These are phyloP conservation scores for Euglossa dilemma DNA, from an alignment of 1,140 invertebrate genomes.

Conservation along the genomic window DNA sequence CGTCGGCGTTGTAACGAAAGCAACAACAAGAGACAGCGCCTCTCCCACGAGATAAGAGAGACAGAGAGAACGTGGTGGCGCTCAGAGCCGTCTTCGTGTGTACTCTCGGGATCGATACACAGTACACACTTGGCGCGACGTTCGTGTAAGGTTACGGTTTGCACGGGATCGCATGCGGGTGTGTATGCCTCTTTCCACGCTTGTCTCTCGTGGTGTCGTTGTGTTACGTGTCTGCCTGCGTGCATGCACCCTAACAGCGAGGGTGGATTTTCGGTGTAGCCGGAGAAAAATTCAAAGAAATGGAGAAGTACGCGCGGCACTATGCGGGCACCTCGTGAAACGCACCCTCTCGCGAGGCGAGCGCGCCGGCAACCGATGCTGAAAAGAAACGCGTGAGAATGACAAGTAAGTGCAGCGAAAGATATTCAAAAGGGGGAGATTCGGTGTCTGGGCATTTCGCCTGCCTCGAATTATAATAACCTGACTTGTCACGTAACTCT, in stretches of 20 bases:
- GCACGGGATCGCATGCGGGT: slow-evolving; percentile 38
- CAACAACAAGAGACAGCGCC: slow-evolving; percentile 46
- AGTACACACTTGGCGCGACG: slow-evolving; percentile 68
- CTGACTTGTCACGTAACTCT: not conserved
- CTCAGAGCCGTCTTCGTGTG: slow-evolving; percentile 66
- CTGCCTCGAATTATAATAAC: slow-evolving; percentile 23
- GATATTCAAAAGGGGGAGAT: not conserved
- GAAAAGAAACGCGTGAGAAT: slow-evolving; percentile 37
- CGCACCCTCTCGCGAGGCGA: slow-evolving; percentile 15
- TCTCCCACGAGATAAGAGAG: slow-evolving; percentile 49
- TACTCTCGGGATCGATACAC: slow-evolving; percentile 77
- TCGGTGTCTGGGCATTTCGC: slow-evolving; percentile 5
- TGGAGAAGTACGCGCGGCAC: not conserved
- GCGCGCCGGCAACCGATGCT: slow-evolving; percentile 11
- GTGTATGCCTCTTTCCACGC: slow-evolving; percentile 16
- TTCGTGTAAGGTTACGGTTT: slow-evolving; percentile 61
- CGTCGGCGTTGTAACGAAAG: slow-evolving; percentile 34
- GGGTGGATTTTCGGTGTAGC: slow-evolving; percentile 57
- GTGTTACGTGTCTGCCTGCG: slow-evolving; percentile 18
- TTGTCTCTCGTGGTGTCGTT: not conserved
- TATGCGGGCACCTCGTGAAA: slow-evolving; percentile 41
- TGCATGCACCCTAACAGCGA: slow-evolving; percentile 30
- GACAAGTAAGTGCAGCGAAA: slow-evolving; percentile 16
- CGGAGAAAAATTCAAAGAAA: slow-evolving; percentile 43
- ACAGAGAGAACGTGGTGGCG: slow-evolving; percentile 72